Evolutionary conservation across 2,113 vertebrate species (phyloP).

Genomic region (Paedocypris sp.): DNA sequence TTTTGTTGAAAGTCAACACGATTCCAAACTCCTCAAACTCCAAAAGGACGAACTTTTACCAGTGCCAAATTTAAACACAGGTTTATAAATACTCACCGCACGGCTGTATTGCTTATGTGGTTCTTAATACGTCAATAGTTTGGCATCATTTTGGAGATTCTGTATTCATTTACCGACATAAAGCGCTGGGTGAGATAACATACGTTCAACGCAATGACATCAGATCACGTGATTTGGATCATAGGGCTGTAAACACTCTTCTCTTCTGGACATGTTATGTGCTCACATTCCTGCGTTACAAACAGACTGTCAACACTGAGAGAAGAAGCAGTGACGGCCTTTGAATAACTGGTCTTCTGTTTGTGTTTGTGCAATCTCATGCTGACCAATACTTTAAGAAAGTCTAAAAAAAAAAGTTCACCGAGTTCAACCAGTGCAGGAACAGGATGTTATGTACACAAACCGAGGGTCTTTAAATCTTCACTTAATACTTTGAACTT

Average conservation of each 20-base stretch:
- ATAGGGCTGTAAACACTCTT: constrained; percentile 1
- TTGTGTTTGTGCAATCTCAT: not conserved
- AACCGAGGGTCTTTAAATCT: not conserved
- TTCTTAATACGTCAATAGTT: too few species aligned
- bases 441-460: constrained; percentile 22
- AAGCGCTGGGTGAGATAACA: too few species aligned
- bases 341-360: not conserved
- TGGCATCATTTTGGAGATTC: too few species aligned
- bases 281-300: not conserved
- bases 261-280: not conserved
- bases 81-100: too few species aligned
- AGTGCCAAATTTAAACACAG: too few species aligned
- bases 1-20: too few species aligned
- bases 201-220: too few species aligned
- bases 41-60: not conserved
- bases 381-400: not conserved
- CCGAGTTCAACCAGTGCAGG: constrained; percentile 14
- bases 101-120: too few species aligned
- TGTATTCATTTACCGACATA: too few species aligned
- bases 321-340: not conserved
- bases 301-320: not conserved
- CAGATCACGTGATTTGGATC: too few species aligned
- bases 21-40: not conserved
- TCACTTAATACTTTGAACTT: not conserved
- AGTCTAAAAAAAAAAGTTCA: constrained; percentile 5